Evolutionary conservation across 2,888 invertebrate species (phyloP), one percentile per base, ranked within the genome.

Genomic region (Pachycephus smyrnensis): DNA sequence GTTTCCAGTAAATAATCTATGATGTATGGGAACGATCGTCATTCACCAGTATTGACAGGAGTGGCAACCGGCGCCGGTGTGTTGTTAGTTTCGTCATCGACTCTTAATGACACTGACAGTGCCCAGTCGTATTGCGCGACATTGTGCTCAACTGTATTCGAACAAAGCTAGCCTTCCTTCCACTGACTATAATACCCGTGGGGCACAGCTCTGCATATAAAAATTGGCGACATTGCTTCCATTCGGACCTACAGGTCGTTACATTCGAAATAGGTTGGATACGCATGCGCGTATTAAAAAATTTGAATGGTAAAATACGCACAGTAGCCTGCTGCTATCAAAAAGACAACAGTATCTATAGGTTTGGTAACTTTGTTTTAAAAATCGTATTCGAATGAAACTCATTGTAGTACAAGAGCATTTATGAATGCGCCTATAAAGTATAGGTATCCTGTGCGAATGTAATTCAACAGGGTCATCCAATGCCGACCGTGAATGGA

Each of bases 151-250:
- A 73, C 79, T 78, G 75, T 77, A 76, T 55, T 79, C 40, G 80
- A 75, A 83, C 83, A 81, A 82, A 81, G 83, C 80, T 79, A 76
- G 84, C 86, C 87, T 86, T 85, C 86, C 71, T 23, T 55, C 55
- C 81, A 83, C 79, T 80, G 82, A 79, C 81, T 82, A 83, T 85
- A 82, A 84, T 83, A 76, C 80, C 33, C 77, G 73, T 79, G 78
- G 79, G 83, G 83, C 85, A 87, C 84, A 85, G 84, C 83, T 85
- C 78, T 85, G 86, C 84, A 88, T 87, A 86, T 82, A 85, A 87
- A 87, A 80, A 79, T 80, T 76, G 23, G 32, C 68, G 73, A 71
- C 76, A 36, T 31, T 55, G 69, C 73, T 75, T 40, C 71, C 40
- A 3, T 36, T 33, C 71, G 30, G 71, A 23, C 71, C 30, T 71